A percentile compares a stretch with the other conserved stretches of the same genome.
Conservation (phyloP, 2,888 invertebrate genomes). For the Conus canariensis region DNA sequence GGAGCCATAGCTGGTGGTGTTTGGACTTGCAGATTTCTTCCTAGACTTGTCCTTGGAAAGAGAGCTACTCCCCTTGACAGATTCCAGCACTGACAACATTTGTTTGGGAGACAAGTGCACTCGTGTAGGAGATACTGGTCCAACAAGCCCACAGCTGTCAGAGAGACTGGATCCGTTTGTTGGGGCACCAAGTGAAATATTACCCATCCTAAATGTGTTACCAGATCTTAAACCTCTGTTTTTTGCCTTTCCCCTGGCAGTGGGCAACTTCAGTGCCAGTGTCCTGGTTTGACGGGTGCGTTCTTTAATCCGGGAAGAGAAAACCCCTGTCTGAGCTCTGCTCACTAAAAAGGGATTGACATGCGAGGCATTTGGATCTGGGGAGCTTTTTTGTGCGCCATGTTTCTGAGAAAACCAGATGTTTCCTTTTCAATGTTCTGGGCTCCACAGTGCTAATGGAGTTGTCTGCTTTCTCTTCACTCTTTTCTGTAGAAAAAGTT, state of each 20-base stretch:
- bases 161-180: not conserved
- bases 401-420: too few relatives aligned
- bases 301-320: conserved; percentile 26
- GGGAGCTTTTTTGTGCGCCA: too few relatives aligned
- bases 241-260: not conserved
- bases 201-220: conserved; percentile 14
- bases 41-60: not conserved
- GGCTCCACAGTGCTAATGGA: not conserved
- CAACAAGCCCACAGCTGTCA: not conserved
- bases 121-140: not conserved
- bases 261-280: not conserved
- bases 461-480: not conserved
- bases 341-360: conserved; percentile 32
- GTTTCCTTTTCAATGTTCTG: not conserved
- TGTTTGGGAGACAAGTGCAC: conserved; percentile 34
- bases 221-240: conserved; percentile 20
- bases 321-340: conserved; percentile 33
- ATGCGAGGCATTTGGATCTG: too few relatives aligned
- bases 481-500: not conserved
- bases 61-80: not conserved
- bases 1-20: not conserved
- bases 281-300: conserved; percentile 4
- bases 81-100: conserved; percentile 42
- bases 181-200: not conserved
- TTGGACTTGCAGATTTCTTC: not conserved